Conservation (phyloP, 2,888 invertebrate genomes). For the Hyalella azteca region DNA sequence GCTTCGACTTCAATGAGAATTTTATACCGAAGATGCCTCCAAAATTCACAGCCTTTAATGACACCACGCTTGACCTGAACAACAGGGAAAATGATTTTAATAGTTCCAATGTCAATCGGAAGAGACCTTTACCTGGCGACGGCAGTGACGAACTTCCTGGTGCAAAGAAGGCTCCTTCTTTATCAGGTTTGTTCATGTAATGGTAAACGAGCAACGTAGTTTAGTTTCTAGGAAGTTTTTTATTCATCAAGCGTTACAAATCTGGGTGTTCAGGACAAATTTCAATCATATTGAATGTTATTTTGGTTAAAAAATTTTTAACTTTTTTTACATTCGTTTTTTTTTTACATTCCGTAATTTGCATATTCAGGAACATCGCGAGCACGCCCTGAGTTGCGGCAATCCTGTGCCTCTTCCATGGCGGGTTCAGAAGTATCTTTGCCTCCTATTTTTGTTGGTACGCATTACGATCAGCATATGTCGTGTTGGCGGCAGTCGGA, state of each 20-base stretch:
- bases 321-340: too few relatives aligned
- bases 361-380: not conserved
- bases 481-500: not conserved
- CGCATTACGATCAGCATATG: not conserved
- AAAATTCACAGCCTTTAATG: slow-evolving; percentile 41
- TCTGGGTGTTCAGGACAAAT: too few relatives aligned
- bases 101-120: slow-evolving; percentile 40
- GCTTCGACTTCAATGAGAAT: too few relatives aligned
- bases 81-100: not conserved
- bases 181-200: too few relatives aligned
- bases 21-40: slow-evolving; percentile 52
- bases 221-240: too few relatives aligned
- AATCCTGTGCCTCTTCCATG: slow-evolving; percentile 1
- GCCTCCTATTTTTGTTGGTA: not conserved
- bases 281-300: too few relatives aligned
- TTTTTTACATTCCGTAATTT: too few relatives aligned
- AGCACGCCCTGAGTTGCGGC: slow-evolving; percentile 37
- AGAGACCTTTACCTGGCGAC: not conserved
- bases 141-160: not conserved
- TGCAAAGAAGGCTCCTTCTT: not conserved
- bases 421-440: not conserved
- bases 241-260: too few relatives aligned
- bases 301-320: too few relatives aligned
- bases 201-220: too few relatives aligned
- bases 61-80: not conserved